Conservation (phyloP, 2,113 vertebrate species). For the Gymnocephalus cernua region DNA sequence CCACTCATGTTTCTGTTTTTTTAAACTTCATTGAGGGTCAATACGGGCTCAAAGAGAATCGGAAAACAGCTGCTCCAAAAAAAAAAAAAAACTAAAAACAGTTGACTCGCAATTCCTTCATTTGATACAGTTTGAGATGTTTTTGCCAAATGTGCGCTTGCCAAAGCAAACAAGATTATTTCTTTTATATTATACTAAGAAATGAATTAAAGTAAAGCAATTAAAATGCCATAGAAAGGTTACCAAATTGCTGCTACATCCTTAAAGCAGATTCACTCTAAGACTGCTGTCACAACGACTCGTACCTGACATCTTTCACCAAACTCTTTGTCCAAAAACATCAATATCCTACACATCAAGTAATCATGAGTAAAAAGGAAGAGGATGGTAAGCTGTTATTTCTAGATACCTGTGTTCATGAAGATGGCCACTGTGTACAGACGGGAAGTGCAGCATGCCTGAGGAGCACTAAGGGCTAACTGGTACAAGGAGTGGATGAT, state of each 20-base stretch:
- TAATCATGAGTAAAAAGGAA: not conserved
- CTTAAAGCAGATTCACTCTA: not conserved
- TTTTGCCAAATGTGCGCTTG: conserved; percentile 25
- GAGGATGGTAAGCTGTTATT: not conserved
- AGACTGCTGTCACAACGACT: not conserved
- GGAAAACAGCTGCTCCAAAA: conserved; percentile 27
- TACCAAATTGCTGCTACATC: not conserved
- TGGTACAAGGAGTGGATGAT: not conserved
- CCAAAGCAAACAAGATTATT: conserved; percentile 21
- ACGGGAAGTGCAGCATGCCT: not conserved
- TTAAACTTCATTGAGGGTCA: conserved; percentile 58
- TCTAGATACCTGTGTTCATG: not conserved
- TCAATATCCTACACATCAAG: not conserved
- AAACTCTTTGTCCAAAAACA: not conserved
- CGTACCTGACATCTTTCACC: not conserved
- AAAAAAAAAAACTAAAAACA: conserved; percentile 21
- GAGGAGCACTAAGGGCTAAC: not conserved
- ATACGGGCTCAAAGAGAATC: conserved; percentile 56
- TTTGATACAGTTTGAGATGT: conserved; percentile 52
- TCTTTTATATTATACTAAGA: conserved; percentile 9
- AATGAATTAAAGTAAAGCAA: conserved; percentile 33
- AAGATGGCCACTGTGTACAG: not conserved
- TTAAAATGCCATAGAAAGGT: conserved; percentile 1
- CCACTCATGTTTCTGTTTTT: conserved; percentile 52
- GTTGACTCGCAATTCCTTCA: conserved; percentile 43